Conservation (phyloP, 2,113 vertebrate genomes). For the Gobio gobio region DNA sequence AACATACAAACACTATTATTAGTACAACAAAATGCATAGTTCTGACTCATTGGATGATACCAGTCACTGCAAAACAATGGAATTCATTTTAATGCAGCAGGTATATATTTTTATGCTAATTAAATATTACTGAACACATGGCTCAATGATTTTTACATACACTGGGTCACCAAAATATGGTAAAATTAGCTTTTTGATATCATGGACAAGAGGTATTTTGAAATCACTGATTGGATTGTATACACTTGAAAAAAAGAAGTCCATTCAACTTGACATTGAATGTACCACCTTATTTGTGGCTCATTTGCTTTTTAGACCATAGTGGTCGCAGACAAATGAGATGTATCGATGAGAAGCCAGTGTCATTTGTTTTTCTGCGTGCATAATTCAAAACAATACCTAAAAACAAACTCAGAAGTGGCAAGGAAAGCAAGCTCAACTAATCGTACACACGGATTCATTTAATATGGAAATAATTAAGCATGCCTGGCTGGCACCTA, state of each 20-base stretch:
- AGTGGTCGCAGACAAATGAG: conserved; percentile 29
- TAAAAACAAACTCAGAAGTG: neutral
- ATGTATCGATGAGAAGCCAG: neutral
- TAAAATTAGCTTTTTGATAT: neutral
- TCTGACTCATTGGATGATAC: neutral
- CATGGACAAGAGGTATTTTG: neutral
- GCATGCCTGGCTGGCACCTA: neutral
- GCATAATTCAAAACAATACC: conserved; percentile 1
- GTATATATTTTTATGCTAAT: neutral
- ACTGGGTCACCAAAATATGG: neutral
- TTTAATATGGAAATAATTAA: conserved; percentile 21
- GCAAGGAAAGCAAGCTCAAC: conserved; percentile 21
- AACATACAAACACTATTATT: conserved; percentile 12
- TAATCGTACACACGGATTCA: conserved; percentile 7
- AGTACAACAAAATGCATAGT: neutral
- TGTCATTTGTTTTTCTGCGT: conserved; percentile 1
- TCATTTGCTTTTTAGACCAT: conserved; percentile 10
- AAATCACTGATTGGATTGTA: neutral
- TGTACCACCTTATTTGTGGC: neutral
- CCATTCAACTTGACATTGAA: neutral
- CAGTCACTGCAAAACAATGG: neutral
- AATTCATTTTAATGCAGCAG: neutral
- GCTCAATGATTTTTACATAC: neutral
- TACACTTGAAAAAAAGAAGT: neutral
- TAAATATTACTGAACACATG: neutral